Evolutionary conservation across 2,797 vertebrate species (phyloP).

Genomic region (Acanthiza pusilla): DNA sequence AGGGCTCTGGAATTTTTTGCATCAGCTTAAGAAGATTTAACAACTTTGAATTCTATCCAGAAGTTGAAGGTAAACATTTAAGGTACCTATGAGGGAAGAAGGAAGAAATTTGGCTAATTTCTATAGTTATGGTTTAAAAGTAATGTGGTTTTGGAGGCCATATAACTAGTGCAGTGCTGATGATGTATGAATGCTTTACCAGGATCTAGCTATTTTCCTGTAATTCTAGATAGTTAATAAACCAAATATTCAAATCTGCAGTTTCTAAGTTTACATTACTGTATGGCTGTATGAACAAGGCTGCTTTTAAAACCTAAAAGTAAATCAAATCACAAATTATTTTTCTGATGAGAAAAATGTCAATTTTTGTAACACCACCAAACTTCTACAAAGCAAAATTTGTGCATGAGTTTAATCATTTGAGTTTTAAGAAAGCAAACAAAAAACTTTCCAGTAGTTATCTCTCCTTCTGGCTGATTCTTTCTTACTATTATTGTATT

Average conservation of each 20-base stretch:
- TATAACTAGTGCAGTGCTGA: background rate
- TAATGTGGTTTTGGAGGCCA: background rate
- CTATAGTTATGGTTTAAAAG: background rate
- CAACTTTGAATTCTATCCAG: slow-evolving; percentile 28
- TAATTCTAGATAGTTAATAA: background rate
- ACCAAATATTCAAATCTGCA: background rate
- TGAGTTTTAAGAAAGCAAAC: background rate
- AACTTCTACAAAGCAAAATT: background rate
- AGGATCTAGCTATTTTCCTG: background rate
- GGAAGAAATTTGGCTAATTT: background rate
- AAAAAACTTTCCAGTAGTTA: background rate
- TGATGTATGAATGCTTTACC: background rate
- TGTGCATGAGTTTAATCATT: background rate
- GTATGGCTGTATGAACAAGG: background rate
- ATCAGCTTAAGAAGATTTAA: slow-evolving; percentile 45
- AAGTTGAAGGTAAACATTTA: slow-evolving; percentile 60
- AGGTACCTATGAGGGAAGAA: background rate
- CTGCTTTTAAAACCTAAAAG: background rate
- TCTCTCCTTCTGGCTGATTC: background rate
- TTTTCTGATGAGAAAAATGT: background rate
- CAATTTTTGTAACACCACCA: background rate
- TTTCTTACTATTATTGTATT: background rate
- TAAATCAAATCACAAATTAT: background rate
- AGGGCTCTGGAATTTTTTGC: slow-evolving; percentile 44
- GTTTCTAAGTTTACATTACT: background rate